Evolutionary conservation across 2,888 invertebrate genomes (phyloP), one percentile per base, ranked within the genome.

Genomic region (Athalia cordata): DNA sequence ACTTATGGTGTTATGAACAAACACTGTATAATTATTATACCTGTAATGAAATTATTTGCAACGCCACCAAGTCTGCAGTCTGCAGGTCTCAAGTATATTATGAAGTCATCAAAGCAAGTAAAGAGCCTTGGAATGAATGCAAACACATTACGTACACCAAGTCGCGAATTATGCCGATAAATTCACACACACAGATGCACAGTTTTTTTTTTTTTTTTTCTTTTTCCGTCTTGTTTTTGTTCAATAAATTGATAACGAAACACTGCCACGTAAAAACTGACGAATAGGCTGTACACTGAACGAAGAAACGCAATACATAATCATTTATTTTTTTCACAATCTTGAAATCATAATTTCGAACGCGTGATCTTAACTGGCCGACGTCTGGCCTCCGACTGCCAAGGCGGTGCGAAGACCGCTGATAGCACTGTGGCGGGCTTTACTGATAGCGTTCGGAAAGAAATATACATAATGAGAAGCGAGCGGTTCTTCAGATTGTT

Each of bases 371-470:
- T 62, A n/a, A 11, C 75, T 64, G 62, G 75, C 75, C 75, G 62
- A 75, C 75, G 62, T 50, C 50, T 75, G 75, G 62, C 49, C 75
- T 45, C 75, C 61, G 75, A 75, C 75, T 61, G 75, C 29, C 29
- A 29, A 29, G 29, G 29, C 29, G 29, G 64, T 50, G 50, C 49
- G 47, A 5, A 6, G 52, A 61, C 50, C 61, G 75, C 50, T 75
- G 75, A 75, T 75, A 75, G 75, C 75, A 75, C 75, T 11, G 64
- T 50, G 62, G 43, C 75, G 9, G 72, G 29, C 29, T 29, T 47
- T 75, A 75, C 75, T 75, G 75, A 75, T 75, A 75, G 75, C 59
- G 50, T 61, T 61, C 64, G 15, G 61, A 75, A 75, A 62, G 49
- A 75, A 61, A 75, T 29, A 29, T 8, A 62, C 55, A 72, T 72